Percentiles rank a stretch among this genome's conserved stretches.
Conservation (phyloP, 2,797 vertebrate species). For the Hozukius guyotensis region DNA sequence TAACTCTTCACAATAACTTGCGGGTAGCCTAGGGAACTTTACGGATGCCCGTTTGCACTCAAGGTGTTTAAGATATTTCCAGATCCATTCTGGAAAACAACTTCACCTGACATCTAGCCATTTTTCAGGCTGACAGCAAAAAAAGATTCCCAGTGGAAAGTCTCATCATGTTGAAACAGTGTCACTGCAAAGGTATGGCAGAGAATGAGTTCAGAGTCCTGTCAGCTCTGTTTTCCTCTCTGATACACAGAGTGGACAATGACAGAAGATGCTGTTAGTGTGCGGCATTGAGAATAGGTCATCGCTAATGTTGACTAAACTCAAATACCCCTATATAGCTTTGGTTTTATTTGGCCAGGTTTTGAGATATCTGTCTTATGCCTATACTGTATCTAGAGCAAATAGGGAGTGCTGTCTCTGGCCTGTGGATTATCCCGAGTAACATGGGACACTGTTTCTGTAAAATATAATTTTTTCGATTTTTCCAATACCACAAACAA, state of each 20-base stretch:
- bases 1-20: constrained; percentile 38
- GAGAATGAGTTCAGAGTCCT: not conserved
- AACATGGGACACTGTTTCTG: not conserved
- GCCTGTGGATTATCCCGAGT: not conserved
- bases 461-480: not conserved
- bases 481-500: no score
- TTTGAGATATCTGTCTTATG: not conserved
- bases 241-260: not conserved
- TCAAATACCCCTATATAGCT: not conserved
- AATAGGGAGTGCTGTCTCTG: not conserved
- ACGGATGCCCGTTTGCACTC: constrained; percentile 6
- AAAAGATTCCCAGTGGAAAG: constrained; percentile 28
- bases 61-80: constrained; percentile 17
- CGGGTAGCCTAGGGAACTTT: constrained; percentile 24
- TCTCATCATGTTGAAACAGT: constrained; percentile 42
- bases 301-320: not conserved
- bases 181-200: constrained; percentile 20
- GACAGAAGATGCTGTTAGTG: not conserved
- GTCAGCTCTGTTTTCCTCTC: constrained; percentile 12
- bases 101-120: constrained; percentile 29
- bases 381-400: not conserved
- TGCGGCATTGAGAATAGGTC: not conserved
- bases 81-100: constrained; percentile 41
- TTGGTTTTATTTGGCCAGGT: not conserved
- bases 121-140: constrained; percentile 32